Evolutionary conservation across 2,113 vertebrate genomes (phyloP), one percentile per base, ranked within the genome.

Genomic region (Carollia perspicillata): DNA sequence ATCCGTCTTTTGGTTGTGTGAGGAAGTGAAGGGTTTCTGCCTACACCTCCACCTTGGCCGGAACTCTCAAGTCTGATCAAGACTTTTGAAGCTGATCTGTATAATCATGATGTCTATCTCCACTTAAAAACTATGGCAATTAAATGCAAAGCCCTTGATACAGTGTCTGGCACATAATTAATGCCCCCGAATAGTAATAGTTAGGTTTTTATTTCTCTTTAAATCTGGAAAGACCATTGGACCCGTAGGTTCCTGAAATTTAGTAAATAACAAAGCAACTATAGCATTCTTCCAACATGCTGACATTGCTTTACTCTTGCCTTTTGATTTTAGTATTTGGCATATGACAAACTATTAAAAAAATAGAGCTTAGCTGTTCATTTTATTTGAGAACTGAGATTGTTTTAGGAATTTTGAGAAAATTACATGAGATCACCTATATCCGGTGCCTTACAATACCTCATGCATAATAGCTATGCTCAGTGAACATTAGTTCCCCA

Each of bases 321-420:
- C 26, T 95, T 94, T 71, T 94, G 14, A 88, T 93, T 94, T 96
- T 93, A 89, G 40, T 78, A 58, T 88, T 94, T 92, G 83, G 35
- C 22, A 42, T 71, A 53, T 72, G n/a, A 40, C n/a, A 86, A 51
- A 86, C 58, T 88, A 37, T 89, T 68, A 84, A 96, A 94, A 90
- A 65, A 30, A 14, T 60, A 28, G 53, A 84, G 47, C 86, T 63
- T 30, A 55, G 40, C 0, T 74, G 16, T 91, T 93, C 65, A 37
- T 83, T 68, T 92, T 80, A 77, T 77, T 80, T 83, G 93, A 90
- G 18, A 16, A 26, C 30, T 44, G 10, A 28, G 37, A 69, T 80
- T 85, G 35, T 90, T 83, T 95, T 74, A 81, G 69, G n/a, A 88
- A 42, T 85, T 93, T 89, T 77, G 58, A 92, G 84, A 49, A 95